Evolutionary conservation across 2,113 vertebrate species (phyloP).

Genomic region (Scatophagus argus): DNA sequence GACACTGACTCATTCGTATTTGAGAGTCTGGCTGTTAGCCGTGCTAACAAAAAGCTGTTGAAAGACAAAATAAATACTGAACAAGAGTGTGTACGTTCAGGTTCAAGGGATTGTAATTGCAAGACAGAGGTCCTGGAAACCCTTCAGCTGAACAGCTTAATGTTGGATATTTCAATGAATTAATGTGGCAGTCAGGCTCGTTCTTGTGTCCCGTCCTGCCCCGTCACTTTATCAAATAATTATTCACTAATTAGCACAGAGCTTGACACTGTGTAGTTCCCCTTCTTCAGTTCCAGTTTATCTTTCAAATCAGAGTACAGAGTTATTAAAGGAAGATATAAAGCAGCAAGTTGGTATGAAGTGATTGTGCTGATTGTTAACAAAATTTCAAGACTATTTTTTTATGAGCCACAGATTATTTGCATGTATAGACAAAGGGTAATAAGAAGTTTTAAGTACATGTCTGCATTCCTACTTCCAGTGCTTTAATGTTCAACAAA

Average conservation of each 20-base stretch:
- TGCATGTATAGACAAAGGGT: not conserved
- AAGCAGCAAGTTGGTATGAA: not conserved
- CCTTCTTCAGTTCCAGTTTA: not conserved
- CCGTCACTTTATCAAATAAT: conserved; percentile 26
- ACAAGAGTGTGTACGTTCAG: conserved; percentile 42
- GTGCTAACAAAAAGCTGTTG: conserved; percentile 64
- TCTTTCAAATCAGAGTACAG: conserved; percentile 12
- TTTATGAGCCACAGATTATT: not conserved
- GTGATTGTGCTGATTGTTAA: not conserved
- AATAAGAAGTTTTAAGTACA: not conserved
- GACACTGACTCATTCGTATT: conserved; percentile 69
- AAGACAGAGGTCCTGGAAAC: conserved; percentile 41
- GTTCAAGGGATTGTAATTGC: conserved; percentile 59
- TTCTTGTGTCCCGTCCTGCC: not conserved
- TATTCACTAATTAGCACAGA: conserved; percentile 34
- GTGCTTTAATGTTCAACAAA: conserved; percentile 31
- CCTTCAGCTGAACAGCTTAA: conserved; percentile 23
- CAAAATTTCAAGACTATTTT: not conserved
- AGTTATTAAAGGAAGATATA: not conserved
- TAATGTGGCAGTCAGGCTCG: conserved; percentile 6
- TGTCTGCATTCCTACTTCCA: not conserved
- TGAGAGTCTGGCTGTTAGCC: conserved; percentile 61
- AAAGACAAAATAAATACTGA: conserved; percentile 63
- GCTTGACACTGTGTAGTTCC: conserved; percentile 19
- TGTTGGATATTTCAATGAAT: conserved; percentile 17